Conservation (phyloP, 2,888 invertebrate genomes). For the Anticlea derivata region DNA sequence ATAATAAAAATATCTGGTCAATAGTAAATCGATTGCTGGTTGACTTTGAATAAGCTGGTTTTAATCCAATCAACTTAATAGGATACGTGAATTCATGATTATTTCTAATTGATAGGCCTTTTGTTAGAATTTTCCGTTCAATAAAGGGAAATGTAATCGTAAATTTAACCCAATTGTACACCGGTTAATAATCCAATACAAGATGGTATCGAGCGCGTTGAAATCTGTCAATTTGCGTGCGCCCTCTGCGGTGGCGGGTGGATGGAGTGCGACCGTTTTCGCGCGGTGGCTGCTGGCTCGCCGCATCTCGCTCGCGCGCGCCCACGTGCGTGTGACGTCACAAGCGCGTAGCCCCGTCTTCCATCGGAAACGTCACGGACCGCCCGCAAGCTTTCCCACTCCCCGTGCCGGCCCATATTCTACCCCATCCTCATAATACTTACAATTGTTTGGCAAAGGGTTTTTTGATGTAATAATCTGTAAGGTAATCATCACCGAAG, state of each 20-base stretch:
- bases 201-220: slow-evolving; percentile 77
- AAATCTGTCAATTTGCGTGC: slow-evolving; percentile 75
- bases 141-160: background rate
- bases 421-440: slow-evolving; percentile 9
- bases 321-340: slow-evolving; percentile 79
- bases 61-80: too few species aligned
- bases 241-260: slow-evolving; percentile 53
- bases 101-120: background rate
- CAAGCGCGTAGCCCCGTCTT: slow-evolving; percentile 45
- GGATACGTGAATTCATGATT: background rate
- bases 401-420: slow-evolving; percentile 3
- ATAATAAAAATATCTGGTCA: background rate
- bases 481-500: background rate
- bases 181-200: slow-evolving; percentile 66
- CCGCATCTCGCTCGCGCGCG: slow-evolving; percentile 62
- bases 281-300: slow-evolving; percentile 41
- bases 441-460: slow-evolving; percentile 1
- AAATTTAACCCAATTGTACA: slow-evolving; percentile 31
- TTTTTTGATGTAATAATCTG: background rate
- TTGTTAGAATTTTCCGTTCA: background rate
- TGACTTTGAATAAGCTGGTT: background rate
- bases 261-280: slow-evolving; percentile 51
- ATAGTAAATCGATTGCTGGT: background rate
- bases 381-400: slow-evolving; percentile 31
- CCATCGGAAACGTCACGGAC: slow-evolving; percentile 58